Evolutionary conservation across 1,140 invertebrate genomes (phyloP).

Genomic region (Musca vetustissima): DNA sequence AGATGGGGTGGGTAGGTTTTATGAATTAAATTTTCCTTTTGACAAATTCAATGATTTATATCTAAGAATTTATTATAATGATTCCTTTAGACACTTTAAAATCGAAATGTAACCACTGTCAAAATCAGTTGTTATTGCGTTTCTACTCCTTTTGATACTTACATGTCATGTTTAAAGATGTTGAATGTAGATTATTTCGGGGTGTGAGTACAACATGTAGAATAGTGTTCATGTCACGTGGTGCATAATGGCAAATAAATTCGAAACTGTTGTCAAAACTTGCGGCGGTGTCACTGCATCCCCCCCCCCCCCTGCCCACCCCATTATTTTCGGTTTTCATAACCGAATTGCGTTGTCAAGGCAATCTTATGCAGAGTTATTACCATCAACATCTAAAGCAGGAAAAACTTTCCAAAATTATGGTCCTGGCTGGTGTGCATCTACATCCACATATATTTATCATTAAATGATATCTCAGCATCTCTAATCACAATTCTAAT

Average conservation of each 20-base stretch:
- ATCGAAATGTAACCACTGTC: too few species aligned
- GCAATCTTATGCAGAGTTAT: slow-evolving; percentile 3
- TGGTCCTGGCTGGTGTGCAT: background rate
- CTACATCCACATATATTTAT: slow-evolving; percentile 4
- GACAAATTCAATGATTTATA: too few species aligned
- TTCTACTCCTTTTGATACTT: too few species aligned
- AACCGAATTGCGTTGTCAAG: background rate
- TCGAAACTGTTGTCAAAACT: slow-evolving; percentile 19
- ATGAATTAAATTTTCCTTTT: too few species aligned
- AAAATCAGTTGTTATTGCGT: too few species aligned
- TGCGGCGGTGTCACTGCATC: background rate
- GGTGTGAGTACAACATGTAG: too few species aligned
- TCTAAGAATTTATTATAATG: too few species aligned
- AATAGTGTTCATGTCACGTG: slow-evolving; percentile 7
- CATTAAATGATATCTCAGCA: slow-evolving; percentile 19
- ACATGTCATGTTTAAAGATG: too few species aligned
- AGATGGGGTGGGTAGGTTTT: too few species aligned
- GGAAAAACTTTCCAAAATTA: slow-evolving; percentile 17
- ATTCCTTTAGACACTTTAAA: too few species aligned
- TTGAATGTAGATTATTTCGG: too few species aligned
- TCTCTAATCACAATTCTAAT: slow-evolving; percentile 22
- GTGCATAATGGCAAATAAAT: slow-evolving; percentile 22
- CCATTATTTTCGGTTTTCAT: background rate
- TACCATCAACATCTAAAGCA: slow-evolving; percentile 11
- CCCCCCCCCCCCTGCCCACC: background rate